Base-by-base conservation (phyloP, 2,888 invertebrate genomes). In the Steromphala cineraria region DNA sequence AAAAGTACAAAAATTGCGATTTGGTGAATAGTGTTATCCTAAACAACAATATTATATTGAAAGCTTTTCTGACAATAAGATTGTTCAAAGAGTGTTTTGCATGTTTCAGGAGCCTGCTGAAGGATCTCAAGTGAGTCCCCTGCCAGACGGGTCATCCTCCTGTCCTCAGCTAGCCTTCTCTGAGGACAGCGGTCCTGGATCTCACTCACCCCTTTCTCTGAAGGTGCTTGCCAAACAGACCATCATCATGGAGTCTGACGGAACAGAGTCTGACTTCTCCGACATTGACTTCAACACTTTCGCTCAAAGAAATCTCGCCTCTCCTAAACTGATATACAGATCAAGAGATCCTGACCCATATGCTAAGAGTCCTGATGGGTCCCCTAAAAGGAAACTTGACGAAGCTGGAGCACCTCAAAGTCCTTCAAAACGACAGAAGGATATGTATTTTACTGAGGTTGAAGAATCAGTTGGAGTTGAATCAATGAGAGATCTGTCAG, bases 201-300 rank as follows among this genome's bases (percentile, higher is more conserved):
- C 55, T 17, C 75, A 76, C 28, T 28, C 76, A n/a, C 76, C 76
- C n/a, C 76, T 36, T 15, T 28, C 76, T 28, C 76, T 76, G 53
- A 24, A 76, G 36, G 55, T 53, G 7, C 76, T 53, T 76, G 76
- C 76, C 19, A 36, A 55, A 28, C 53, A 75, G n/a, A 62, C 62
- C n/a, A 8, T 75, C 53, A 83, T 8, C 19, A 86, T 87, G 85
- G 84, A 85, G 24, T 84, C 84, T 71, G 87, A 87, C 40, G 80
- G 82, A 21, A 86, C 87, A 24, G 88, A 88, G 55, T 87, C 89
- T 0, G 89, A 89, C 67, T 82, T 85, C 15, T 89, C 89, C 4
- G 89, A 89, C 71, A 85, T 85, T 82, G 88, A 88, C n/a, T 78
- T 67, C 2, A 84, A 82, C 40, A 76, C 77, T 8, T 84, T 85